phyloP scores from a whole-genome alignment of 2,888 invertebrate genomes.

The Lacanobia wlatinum region DNA sequence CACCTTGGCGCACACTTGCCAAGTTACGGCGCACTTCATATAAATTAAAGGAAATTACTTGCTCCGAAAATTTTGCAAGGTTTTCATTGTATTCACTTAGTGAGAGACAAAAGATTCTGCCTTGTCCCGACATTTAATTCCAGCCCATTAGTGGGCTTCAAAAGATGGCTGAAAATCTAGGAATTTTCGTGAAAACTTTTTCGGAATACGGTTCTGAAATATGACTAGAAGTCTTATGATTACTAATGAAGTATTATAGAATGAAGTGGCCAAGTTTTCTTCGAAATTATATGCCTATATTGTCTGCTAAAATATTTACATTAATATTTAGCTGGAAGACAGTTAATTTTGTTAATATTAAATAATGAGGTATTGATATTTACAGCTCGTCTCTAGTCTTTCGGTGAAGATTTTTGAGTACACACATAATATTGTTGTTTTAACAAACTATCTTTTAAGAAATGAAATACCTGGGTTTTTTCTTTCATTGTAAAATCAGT shows the following conservation, averaged over 20 bases:
- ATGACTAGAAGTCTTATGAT: neutral
- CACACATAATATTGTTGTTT: no score
- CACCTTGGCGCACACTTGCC: constrained; percentile 57
- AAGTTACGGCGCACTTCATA: constrained; percentile 38
- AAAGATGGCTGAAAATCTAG: constrained; percentile 34
- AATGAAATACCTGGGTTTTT: no score
- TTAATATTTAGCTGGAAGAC: neutral
- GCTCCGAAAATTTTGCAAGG: constrained; percentile 37
- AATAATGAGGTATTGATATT: no score
- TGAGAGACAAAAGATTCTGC: constrained; percentile 35
- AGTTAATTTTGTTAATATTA: no score
- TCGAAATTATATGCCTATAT: constrained; percentile 9
- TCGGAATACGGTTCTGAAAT: neutral
- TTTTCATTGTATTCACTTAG: constrained; percentile 31
- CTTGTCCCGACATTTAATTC: constrained; percentile 18
- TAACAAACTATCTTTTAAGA: no score
- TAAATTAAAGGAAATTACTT: constrained; percentile 53
- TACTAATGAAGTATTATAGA: neutral
- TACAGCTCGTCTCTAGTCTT: no score
- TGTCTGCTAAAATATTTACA: neutral
- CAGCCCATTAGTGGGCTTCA: constrained; percentile 22
- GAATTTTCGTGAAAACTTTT: constrained; percentile 5
- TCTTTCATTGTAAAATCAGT: no score
- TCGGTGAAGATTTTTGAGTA: no score
- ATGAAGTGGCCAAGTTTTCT: neutral